A percentile compares a stretch with the other conserved stretches of the same genome.
These are phyloP conservation scores for Aptenodytes patagonicus DNA, from an alignment of 2,113 vertebrate genomes.

Conservation along the genomic window DNA sequence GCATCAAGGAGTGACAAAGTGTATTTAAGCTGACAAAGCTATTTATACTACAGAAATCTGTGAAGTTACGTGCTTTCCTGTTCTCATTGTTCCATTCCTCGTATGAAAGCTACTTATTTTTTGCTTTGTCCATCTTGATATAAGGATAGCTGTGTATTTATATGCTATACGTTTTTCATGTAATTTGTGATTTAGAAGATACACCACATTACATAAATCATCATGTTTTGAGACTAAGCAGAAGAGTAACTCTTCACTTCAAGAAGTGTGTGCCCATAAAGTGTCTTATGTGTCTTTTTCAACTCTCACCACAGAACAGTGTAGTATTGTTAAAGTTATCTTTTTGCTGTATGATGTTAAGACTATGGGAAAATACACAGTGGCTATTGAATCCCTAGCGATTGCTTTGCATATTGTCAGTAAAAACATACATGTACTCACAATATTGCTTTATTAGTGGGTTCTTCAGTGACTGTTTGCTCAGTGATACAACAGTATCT, in stretches of 20 bases:
- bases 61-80: not conserved
- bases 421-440: not conserved
- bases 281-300: not conserved
- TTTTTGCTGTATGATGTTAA: not conserved
- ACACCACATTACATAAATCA: slow-evolving; percentile 26
- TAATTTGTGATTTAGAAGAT: not conserved
- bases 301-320: not conserved
- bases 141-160: not conserved
- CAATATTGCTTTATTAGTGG: not conserved
- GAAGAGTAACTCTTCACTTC: not conserved
- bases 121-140: not conserved
- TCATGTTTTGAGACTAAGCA: not conserved
- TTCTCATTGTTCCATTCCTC: slow-evolving; percentile 4
- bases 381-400: not conserved
- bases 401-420: not conserved
- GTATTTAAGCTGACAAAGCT: slow-evolving; percentile 45
- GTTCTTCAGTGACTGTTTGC: not conserved
- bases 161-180: not conserved
- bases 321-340: not conserved
- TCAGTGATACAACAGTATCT: not conserved
- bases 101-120: not conserved
- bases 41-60: slow-evolving; percentile 17
- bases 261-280: not conserved
- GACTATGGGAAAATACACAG: not conserved
- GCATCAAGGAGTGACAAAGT: slow-evolving; percentile 8